phyloP scores from a whole-genome alignment of 2,888 invertebrate genomes.

The Camponotus fellah region DNA sequence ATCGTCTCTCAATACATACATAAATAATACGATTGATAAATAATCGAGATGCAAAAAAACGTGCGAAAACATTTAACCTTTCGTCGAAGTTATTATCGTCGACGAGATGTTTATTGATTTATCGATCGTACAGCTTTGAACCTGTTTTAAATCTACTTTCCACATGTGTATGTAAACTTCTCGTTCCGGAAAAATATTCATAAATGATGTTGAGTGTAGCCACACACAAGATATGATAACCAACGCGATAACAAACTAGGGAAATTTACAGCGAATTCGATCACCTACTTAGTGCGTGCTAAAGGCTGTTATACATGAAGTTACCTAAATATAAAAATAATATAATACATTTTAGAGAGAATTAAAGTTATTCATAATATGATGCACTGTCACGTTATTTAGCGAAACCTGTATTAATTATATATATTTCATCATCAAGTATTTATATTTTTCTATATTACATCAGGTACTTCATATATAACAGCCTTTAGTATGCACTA shows the following conservation, averaged over 20 bases:
- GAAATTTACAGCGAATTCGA: neutral
- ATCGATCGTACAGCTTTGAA: neutral
- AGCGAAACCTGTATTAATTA: no score
- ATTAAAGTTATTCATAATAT: no score
- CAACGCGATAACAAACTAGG: neutral
- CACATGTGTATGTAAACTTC: neutral
- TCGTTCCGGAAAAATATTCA: neutral
- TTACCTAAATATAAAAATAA: no score
- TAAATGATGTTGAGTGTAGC: neutral
- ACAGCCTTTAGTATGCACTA: no score
- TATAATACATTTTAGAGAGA: no score
- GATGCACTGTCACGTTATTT: no score
- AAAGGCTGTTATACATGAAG: no score
- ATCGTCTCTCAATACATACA: neutral
- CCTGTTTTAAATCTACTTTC: neutral
- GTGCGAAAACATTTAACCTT: neutral
- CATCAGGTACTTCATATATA: no score
- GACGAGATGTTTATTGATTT: slow-evolving; percentile 9
- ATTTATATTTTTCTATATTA: no score
- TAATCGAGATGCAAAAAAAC: neutral
- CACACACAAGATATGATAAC: neutral
- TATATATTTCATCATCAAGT: no score
- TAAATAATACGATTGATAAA: neutral
- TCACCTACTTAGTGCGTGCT: neutral
- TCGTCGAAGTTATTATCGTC: slow-evolving; percentile 2